phyloP scores from a whole-genome alignment of 2,113 vertebrate genomes.

The Callaeas wilsoni region DNA sequence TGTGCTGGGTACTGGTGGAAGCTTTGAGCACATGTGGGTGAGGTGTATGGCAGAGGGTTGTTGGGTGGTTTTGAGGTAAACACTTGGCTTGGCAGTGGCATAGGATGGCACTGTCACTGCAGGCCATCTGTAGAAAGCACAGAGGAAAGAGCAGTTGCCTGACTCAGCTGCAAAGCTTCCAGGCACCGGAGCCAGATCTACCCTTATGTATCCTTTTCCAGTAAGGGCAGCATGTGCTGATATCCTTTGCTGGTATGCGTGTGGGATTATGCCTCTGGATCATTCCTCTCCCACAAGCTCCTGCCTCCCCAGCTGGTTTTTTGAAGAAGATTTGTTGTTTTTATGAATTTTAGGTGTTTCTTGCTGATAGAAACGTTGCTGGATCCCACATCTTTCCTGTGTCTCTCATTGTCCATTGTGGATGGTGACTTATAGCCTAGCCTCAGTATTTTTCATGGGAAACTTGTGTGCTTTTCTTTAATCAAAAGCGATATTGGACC shows the following conservation, averaged over 20 bases:
- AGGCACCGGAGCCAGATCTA: rapidly evolving
- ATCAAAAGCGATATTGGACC: background rate
- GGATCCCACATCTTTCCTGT: background rate
- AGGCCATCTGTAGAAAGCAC: background rate
- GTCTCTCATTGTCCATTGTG: background rate
- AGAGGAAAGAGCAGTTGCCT: background rate
- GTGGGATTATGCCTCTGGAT: background rate
- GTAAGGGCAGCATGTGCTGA: background rate
- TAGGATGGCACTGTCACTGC: background rate
- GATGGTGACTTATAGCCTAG: background rate
- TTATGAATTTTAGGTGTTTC: background rate
- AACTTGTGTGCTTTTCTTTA: background rate
- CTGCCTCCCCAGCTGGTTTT: background rate
- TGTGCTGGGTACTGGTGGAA: background rate
- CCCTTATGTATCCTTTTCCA: background rate
- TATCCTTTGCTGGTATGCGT: background rate
- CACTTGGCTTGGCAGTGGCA: rapidly evolving
- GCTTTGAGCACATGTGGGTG: background rate
- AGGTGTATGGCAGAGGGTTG: rapidly evolving
- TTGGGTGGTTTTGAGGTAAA: background rate
- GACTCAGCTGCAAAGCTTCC: background rate
- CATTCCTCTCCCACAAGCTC: background rate
- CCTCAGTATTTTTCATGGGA: background rate
- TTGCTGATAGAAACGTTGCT: background rate
- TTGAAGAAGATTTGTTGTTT: background rate